Evolutionary conservation across 2,888 invertebrate genomes (phyloP), one percentile per base, ranked within the genome.

Genomic region (Metacarcinus magister): DNA sequence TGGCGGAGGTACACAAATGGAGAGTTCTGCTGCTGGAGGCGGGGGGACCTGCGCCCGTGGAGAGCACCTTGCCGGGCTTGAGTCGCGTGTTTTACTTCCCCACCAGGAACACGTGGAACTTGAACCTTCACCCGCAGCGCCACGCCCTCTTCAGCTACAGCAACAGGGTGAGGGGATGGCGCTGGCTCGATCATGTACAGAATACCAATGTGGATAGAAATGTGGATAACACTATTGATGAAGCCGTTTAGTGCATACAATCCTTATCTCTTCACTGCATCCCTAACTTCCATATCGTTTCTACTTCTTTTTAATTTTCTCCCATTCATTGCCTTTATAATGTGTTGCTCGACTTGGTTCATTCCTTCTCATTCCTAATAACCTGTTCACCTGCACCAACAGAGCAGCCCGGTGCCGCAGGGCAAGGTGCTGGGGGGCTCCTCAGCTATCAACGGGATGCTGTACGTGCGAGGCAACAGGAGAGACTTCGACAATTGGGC

Each of bases 401-500:
- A 98, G 97, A 98, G 99, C 89, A 99, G 99, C 97, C 98, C 98
- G 97, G 99, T 99, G 99, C 99, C 99, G 0, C 98, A 99, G 96
- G 99, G 99, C 93, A 99, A 99, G 98, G 98, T 98, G 60, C 98
- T 99, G 0, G 99, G 99, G 0, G 99, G 99, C 0, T 98, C 98
- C 23, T 98, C 98, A 82, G 99, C 99, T 0, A 98, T 99, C 0
- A 99, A 99, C 97, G 99, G 99, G 97, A 99, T 99, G 99, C 98
- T 99, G 0, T 99, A 99, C 97, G 98, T 99, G 3, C 98, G 99
- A 96, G 99, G 99, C 0, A 99, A 99, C 97, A 98, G 98, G 95
- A 98, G 98, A 0, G 99, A 99, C 97, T 99, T 98, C 97, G 98
- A 99, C 97, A 98, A 98, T 95, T 99, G 99, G 99, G 98, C 98